Conservation (phyloP, 1,140 invertebrate species). For the Dreissena polymorpha region DNA sequence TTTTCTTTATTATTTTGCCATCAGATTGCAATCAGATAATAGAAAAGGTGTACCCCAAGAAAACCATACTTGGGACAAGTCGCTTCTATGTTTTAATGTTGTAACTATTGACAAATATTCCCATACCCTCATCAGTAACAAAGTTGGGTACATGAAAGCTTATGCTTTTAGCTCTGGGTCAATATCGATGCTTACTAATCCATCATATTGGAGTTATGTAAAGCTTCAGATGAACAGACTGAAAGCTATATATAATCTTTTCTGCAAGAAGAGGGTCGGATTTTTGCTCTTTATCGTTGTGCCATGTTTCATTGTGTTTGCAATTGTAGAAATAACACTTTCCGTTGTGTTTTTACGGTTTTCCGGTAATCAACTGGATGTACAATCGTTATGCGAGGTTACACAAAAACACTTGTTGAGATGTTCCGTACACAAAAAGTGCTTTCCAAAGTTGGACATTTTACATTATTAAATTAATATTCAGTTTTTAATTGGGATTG, state of each 20-base stretch:
- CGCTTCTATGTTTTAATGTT: background rate
- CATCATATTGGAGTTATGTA: constrained; percentile 21
- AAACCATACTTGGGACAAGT: background rate
- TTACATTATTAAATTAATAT: background rate
- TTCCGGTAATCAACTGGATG: constrained; percentile 26
- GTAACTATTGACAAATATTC: constrained; percentile 27
- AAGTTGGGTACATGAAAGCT: constrained; percentile 14
- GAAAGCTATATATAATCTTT: background rate
- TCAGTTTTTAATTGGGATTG: background rate
- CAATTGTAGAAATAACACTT: constrained; percentile 8
- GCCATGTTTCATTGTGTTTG: constrained; percentile 4
- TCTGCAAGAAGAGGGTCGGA: background rate
- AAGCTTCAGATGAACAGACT: background rate
- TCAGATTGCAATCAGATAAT: background rate
- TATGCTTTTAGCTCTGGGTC: background rate
- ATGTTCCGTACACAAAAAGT: background rate
- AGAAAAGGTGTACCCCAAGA: background rate
- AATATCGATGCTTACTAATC: constrained; percentile 27
- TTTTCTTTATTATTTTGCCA: constrained; percentile 36
- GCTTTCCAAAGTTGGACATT: background rate
- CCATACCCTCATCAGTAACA: background rate
- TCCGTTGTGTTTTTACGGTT: constrained; percentile 15
- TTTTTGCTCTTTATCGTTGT: background rate
- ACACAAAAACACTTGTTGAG: background rate
- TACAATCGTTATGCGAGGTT: constrained; percentile 17